phyloP scores from a whole-genome alignment of 64 coral and sea anemone species.

The Actinia tenebrosa region DNA sequence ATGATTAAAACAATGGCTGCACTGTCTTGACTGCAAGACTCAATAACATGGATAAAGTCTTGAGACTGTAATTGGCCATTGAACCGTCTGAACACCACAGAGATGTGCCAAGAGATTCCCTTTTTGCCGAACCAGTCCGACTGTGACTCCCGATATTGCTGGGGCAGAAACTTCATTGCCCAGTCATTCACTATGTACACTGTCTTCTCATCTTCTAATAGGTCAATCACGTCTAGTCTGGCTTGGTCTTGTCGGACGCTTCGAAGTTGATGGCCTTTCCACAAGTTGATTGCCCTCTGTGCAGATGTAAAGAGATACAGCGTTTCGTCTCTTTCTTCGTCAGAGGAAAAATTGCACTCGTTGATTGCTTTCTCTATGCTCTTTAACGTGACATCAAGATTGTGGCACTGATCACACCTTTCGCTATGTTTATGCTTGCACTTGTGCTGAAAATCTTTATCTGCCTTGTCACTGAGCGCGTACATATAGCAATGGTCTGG shows the following conservation, averaged over 20 bases:
- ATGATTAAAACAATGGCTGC: no score
- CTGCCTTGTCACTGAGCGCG: constrained; percentile 14
- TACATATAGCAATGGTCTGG: constrained; percentile 4
- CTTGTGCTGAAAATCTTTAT: constrained; percentile 18
- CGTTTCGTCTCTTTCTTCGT: constrained; percentile 1
- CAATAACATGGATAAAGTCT: constrained; percentile 18
- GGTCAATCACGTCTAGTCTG: constrained; percentile 18
- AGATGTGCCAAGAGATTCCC: no score
- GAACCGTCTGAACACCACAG: not conserved
- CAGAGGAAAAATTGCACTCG: not conserved
- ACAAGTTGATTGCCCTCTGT: not conserved
- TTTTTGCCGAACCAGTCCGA: constrained; percentile 38
- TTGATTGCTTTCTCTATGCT: not conserved
- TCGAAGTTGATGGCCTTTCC: constrained; percentile 34
- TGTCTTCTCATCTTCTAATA: constrained; percentile 12
- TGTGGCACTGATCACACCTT: constrained; percentile 27
- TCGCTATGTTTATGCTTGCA: constrained; percentile 29
- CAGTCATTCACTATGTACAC: constrained; percentile 20
- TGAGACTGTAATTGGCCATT: constrained; percentile 23
- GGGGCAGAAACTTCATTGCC: constrained; percentile 45
- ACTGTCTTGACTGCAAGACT: constrained; percentile 5
- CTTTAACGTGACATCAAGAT: not conserved
- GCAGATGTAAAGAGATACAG: not conserved
- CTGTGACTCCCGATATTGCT: constrained; percentile 21
- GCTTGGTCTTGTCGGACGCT: constrained; percentile 37